Base-by-base conservation (phyloP, 2,888 invertebrate genomes). In the Muscina levida region DNA sequence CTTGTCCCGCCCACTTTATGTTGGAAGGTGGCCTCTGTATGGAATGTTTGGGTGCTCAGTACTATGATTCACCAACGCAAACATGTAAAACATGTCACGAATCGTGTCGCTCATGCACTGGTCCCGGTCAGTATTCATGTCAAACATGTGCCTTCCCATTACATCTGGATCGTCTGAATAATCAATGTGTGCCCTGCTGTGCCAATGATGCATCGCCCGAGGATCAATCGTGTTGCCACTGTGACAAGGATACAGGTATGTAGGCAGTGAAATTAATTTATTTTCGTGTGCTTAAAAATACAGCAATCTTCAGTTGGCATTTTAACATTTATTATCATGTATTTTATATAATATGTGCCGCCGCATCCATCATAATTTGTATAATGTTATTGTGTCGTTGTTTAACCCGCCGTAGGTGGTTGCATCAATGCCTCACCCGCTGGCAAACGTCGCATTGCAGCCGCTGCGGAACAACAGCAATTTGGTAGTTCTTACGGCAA, bases 141-240 rank as follows among this genome's bases (percentile, higher is more conserved):
- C 92, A 93, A 17, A 92, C 92, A 1, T 95, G 95, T 85, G 92
- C 93, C 11, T 91, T 92, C 66, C 95, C 95, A 0, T 87, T 94
- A 48, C 93, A 93, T 86, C 88, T 95, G 82, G 94, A 95, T 87
- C 93, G 94, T 85, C 90, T 94, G 83, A 95, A 95, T 90, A 95
- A 94, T 86, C 94, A 95, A 88, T 95, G 95, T 87, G 94, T 95
- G 85, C 93, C 94, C 37, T 95, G 95, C 84, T 95, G 95, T 87
- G 90, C 93, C 0, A 92, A 93, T 62, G 92, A 92, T 68, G 90
- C 90, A 68, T 82, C 86, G 39, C 86, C 88, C 11, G 88, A 87
- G 42, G 90, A 91, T 72, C 91, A 92, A 6, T 93, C 93, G 44
- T 95, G 95, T 86, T 95, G 95, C 85, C 93, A 93, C 84, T 95